Base-by-base conservation (phyloP, 2,113 vertebrate genomes). In the Tyrannus savana region DNA sequence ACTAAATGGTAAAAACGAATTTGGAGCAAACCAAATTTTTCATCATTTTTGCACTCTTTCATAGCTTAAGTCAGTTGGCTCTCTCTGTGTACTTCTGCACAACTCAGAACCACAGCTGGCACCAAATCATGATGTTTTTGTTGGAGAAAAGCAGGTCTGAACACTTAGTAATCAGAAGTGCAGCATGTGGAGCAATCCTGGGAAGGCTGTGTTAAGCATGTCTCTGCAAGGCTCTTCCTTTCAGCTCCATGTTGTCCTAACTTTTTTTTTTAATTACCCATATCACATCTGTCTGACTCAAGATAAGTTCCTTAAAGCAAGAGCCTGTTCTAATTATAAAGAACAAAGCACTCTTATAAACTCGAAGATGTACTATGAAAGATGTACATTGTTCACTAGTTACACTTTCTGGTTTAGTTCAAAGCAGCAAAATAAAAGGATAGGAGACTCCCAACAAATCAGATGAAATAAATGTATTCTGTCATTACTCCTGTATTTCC, bases 81-180 rank as follows among this genome's bases (percentile, higher is more conserved):
- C 35, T 21, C 21, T 46, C 72, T 77, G 18, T 33, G 25, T 31
- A 31, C 19, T 31, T 93, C 56, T 59, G 21, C 49, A 60, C 33
- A 82, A 25, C 44, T 27, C 62, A 82, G 78, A 93, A 63, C 27
- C 33, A 91, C 56, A 89, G 39, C 35, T 95, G 82, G 62, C 78
- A 80, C 13, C 17, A 41, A 79, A 64, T 41, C 30, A 31, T 30
- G 11, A n/a, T 82, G 64, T 31, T 88, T 87, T 84, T 85, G 24
- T 49, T 55, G 23, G 44, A 91, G 60, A 56, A 84, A 60, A 88
- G 82, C 87, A 94, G 87, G 90, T 87, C 63, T 92, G 85, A 93
- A 94, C 81, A 91, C 53, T 47, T 31, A 91, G 62, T 71, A 94
- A 79, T 76, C 66, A 93, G 35, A 91, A 83, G 23, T n/a, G 27